Evolutionary conservation across 2,888 invertebrate genomes (phyloP).

Genomic region (Hirtodrosophila trivittata): DNA sequence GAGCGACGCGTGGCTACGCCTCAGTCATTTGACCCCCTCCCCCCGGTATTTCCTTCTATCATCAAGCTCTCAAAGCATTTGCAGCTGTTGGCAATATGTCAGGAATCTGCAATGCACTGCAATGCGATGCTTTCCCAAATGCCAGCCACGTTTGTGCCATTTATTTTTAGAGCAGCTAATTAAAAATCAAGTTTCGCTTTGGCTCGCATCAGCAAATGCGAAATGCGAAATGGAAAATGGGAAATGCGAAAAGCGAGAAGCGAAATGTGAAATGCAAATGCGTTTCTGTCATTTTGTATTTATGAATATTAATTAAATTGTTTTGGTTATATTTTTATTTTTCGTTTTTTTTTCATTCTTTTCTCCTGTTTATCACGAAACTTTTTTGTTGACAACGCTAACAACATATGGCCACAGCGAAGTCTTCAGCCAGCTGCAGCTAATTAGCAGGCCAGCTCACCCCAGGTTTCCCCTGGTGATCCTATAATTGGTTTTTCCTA

Average conservation of each 20-base stretch:
- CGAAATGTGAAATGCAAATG: conserved; percentile 45
- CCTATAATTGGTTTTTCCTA: conserved; percentile 48
- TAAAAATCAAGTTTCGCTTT: conserved; percentile 60
- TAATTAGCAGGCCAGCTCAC: conserved; percentile 29
- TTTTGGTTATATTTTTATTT: conserved; percentile 13
- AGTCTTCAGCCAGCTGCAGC: conserved; percentile 32
- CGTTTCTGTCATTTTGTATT: conserved; percentile 53
- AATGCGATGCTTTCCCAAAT: conserved; percentile 38
- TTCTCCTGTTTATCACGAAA: not conserved
- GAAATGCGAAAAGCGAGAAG: conserved; percentile 19
- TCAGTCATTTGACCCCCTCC: conserved; percentile 34
- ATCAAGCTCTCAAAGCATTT: too few species aligned
- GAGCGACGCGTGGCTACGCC: conserved; percentile 63
- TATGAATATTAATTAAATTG: conserved; percentile 64
- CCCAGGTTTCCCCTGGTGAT: conserved; percentile 10
- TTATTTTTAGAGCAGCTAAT: conserved; percentile 68
- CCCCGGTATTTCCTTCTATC: conserved; percentile 13
- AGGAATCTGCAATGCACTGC: conserved; percentile 63
- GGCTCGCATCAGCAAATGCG: conserved; percentile 38
- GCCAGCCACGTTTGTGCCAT: conserved; percentile 38
- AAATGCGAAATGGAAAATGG: conserved; percentile 24
- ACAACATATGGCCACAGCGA: conserved; percentile 8
- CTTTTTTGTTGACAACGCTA: conserved; percentile 1
- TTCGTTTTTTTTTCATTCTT: conserved; percentile 2
- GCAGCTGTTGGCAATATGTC: conserved; percentile 80